Evolutionary conservation across 2,797 vertebrate species (phyloP).

Genomic region (Siniperca obscura): DNA sequence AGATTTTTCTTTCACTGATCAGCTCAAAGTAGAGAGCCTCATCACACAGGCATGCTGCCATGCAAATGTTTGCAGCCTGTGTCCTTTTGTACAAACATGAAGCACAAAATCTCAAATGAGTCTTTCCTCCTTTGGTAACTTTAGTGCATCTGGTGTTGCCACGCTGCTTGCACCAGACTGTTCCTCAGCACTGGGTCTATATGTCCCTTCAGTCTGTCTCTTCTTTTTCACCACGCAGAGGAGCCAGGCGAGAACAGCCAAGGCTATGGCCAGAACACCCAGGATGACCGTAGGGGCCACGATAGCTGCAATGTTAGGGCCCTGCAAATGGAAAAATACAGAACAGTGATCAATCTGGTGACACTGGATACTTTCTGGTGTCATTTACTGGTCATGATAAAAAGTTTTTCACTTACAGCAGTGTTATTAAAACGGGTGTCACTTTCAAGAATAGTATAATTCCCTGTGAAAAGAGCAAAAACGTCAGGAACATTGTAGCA

Average conservation of each 20-base stretch:
- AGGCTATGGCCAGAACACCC: slow-evolving; percentile 79
- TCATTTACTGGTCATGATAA: slow-evolving; percentile 5
- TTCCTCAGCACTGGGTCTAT: slow-evolving; percentile 91
- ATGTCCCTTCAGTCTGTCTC: slow-evolving; percentile 93
- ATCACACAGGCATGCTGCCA: not conserved
- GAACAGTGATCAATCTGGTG: not conserved
- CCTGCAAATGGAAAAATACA: slow-evolving; percentile 58
- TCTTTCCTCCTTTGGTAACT: slow-evolving; percentile 93
- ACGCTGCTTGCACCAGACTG: slow-evolving; percentile 86
- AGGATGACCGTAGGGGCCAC: slow-evolving; percentile 88
- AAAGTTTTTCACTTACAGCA: slow-evolving; percentile 59
- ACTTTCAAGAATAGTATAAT: not conserved
- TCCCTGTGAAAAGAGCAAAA: slow-evolving; percentile 67
- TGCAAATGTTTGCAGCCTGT: not conserved
- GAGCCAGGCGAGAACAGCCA: slow-evolving; percentile 79
- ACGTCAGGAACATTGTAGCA: slow-evolving; percentile 1
- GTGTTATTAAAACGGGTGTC: not conserved
- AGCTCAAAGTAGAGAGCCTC: not conserved
- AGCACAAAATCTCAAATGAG: slow-evolving; percentile 86
- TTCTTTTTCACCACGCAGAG: slow-evolving; percentile 90
- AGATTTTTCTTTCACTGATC: slow-evolving; percentile 14
- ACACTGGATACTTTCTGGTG: not conserved
- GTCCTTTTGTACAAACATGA: not conserved
- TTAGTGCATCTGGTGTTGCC: slow-evolving; percentile 84
- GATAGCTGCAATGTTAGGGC: slow-evolving; percentile 82